Conservation (phyloP, 1,140 invertebrate species). For the Drosophila bocki region DNA sequence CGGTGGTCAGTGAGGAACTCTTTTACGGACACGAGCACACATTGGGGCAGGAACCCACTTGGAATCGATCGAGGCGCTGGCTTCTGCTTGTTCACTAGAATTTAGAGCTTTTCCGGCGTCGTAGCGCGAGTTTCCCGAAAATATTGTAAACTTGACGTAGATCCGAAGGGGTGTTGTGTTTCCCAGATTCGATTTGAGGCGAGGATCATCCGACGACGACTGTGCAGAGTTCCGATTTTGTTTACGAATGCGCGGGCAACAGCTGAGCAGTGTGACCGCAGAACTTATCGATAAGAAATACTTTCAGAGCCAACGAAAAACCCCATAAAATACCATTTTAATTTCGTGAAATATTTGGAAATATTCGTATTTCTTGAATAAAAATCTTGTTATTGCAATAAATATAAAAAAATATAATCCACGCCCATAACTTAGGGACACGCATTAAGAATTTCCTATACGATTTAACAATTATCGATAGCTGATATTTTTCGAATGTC, state of each 20-base stretch:
- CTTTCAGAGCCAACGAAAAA: background rate
- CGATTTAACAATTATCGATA: background rate
- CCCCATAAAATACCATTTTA: background rate
- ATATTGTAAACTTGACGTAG: constrained; percentile 49
- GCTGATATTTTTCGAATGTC: background rate
- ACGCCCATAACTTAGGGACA: too few species aligned
- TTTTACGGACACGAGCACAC: constrained; percentile 14
- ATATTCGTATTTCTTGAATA: too few species aligned
- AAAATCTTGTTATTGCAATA: too few species aligned
- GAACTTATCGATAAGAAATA: background rate
- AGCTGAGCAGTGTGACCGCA: constrained; percentile 2
- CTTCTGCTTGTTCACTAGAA: constrained; percentile 1
- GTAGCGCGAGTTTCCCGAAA: constrained; percentile 13
- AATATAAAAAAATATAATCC: too few species aligned
- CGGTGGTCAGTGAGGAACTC: constrained; percentile 1
- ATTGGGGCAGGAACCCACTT: constrained; percentile 21
- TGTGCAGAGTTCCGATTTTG: constrained; percentile 31
- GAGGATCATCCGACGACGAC: constrained; percentile 18
- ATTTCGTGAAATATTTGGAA: too few species aligned
- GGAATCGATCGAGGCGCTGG: constrained; percentile 19
- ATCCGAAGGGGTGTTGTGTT: constrained; percentile 54
- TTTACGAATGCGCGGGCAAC: constrained; percentile 19
- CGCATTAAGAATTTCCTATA: background rate
- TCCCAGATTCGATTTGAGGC: background rate
- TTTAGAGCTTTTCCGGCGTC: constrained; percentile 16